phyloP scores from a whole-genome alignment of 1,140 invertebrate genomes.

The Acromyrmex heyeri region DNA sequence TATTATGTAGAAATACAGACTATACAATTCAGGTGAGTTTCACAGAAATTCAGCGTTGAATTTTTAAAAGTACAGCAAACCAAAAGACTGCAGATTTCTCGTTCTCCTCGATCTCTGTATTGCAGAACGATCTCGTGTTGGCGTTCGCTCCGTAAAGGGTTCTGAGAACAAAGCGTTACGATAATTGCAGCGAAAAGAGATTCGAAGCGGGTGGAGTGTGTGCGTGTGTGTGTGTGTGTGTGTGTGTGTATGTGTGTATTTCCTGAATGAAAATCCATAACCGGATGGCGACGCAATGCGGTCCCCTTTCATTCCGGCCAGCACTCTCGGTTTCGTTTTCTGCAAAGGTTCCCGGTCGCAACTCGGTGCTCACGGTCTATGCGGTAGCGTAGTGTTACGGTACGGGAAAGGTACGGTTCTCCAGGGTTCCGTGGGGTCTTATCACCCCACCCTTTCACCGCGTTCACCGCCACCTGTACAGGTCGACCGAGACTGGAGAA shows the following conservation, averaged over 20 bases:
- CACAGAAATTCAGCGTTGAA: not conserved
- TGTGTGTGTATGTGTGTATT: not conserved
- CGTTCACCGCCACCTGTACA: slow-evolving; percentile 51
- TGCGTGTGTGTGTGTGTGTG: too few species aligned
- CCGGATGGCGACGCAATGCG: slow-evolving; percentile 4
- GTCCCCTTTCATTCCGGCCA: slow-evolving; percentile 49
- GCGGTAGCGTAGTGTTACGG: not conserved
- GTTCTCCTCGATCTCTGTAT: not conserved
- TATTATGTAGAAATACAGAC: too few species aligned
- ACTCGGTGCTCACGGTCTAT: slow-evolving; percentile 46
- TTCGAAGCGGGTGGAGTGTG: not conserved
- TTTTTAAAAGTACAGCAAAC: not conserved
- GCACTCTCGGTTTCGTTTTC: slow-evolving; percentile 55
- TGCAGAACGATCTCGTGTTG: not conserved
- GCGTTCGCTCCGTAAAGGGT: not conserved
- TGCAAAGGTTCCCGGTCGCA: slow-evolving; percentile 43
- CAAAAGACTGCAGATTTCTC: not conserved
- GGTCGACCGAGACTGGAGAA: slow-evolving; percentile 53
- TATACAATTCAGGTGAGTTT: not conserved
- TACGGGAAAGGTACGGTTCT: slow-evolving; percentile 31
- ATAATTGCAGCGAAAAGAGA: slow-evolving; percentile 21
- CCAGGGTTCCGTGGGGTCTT: slow-evolving; percentile 1
- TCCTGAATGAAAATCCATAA: slow-evolving; percentile 60
- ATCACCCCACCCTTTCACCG: slow-evolving; percentile 39
- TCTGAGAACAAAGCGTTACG: slow-evolving; percentile 16